Conservation (phyloP, 2,797 vertebrate species). For the Amniataba percoides region DNA sequence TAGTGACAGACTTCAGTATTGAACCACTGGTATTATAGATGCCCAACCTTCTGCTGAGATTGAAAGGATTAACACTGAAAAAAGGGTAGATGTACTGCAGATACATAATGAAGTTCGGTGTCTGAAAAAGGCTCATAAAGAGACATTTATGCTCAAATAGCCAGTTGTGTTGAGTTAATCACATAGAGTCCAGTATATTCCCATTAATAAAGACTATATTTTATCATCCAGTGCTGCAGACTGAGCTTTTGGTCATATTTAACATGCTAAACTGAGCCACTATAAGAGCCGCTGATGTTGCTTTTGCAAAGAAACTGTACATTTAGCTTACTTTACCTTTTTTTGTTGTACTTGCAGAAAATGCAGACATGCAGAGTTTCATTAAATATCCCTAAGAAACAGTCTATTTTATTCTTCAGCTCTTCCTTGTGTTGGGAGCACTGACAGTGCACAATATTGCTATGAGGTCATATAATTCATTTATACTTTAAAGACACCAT, state of each 20-base stretch:
- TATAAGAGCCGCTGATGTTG: slow-evolving; percentile 6
- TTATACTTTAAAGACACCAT: slow-evolving; percentile 54
- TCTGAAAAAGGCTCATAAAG: slow-evolving; percentile 19
- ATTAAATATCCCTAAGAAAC: slow-evolving; percentile 19
- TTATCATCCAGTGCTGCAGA: not conserved
- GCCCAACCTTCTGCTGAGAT: slow-evolving; percentile 45
- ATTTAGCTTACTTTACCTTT: not conserved
- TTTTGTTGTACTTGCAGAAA: not conserved
- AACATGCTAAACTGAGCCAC: not conserved
- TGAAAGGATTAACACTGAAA: slow-evolving; percentile 56
- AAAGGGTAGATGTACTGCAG: slow-evolving; percentile 28
- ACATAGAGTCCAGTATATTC: not conserved
- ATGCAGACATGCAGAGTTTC: slow-evolving; percentile 17
- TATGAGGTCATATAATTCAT: slow-evolving; percentile 51
- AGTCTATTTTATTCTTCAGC: slow-evolving; percentile 25
- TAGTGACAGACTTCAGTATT: slow-evolving; percentile 42
- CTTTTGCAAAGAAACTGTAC: slow-evolving; percentile 1
- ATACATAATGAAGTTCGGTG: slow-evolving; percentile 21
- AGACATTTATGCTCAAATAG: not conserved
- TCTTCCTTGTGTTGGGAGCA: slow-evolving; percentile 14
- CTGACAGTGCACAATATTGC: slow-evolving; percentile 32
- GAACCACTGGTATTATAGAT: slow-evolving; percentile 55
- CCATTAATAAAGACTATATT: slow-evolving; percentile 1
- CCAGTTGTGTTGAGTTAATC: not conserved
- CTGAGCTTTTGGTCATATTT: not conserved